Conservation (phyloP, 1,140 invertebrate genomes). For the Drosophila murphyi region DNA sequence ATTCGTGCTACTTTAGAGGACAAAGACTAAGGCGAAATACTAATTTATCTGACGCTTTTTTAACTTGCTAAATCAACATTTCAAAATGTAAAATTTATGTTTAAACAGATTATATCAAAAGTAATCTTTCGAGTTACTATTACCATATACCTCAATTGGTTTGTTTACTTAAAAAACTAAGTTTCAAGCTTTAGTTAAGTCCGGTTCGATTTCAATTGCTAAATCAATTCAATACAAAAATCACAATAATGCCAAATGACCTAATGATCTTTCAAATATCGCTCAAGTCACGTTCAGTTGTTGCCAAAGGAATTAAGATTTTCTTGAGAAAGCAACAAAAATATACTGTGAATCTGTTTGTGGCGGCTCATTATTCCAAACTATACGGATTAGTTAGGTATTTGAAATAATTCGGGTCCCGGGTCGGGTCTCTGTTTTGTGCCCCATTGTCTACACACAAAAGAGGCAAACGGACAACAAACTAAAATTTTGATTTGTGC, state of each 20-base stretch:
- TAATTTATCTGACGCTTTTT: background rate
- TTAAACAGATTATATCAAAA: too few species aligned
- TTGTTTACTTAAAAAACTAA: too few species aligned
- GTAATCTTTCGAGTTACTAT: too few species aligned
- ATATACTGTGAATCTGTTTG: conserved; percentile 18
- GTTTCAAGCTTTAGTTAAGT: too few species aligned
- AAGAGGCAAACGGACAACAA: conserved; percentile 50
- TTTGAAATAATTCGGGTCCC: conserved; percentile 29
- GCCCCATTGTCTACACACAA: conserved; percentile 48
- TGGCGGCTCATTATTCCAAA: conserved; percentile 15
- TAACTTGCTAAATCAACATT: too few species aligned
- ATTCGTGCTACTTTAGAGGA: background rate
- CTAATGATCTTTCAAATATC: background rate
- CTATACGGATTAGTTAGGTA: conserved; percentile 16
- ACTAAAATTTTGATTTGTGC: conserved; percentile 69
- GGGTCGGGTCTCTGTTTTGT: background rate
- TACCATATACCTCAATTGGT: too few species aligned
- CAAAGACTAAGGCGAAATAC: background rate
- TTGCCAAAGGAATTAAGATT: conserved; percentile 1
- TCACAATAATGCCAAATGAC: too few species aligned
- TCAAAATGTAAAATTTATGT: too few species aligned
- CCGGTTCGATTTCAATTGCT: too few species aligned
- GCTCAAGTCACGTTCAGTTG: background rate
- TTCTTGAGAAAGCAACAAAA: background rate
- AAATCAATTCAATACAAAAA: too few species aligned